Base-by-base conservation (phyloP, 2,797 vertebrate species). In the Anguilla obscura region DNA sequence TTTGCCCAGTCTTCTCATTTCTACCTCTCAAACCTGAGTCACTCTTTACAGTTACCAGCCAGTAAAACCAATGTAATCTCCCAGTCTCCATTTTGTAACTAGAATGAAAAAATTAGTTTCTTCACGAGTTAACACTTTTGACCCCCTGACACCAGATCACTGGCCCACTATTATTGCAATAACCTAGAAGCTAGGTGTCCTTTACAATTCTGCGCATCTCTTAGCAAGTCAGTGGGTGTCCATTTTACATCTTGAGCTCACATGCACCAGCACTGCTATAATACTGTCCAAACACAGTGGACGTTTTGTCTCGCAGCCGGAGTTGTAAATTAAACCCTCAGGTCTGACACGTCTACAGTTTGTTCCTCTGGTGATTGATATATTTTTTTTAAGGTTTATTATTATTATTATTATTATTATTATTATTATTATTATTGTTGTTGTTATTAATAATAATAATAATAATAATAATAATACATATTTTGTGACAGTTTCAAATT, bases 31-130 rank as follows among this genome's bases (percentile, higher is more conserved):
- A 12, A 33, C 48, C 27, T 21, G 45, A 69, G 24, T 66, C n/a
- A 48, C 40, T 16, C 40, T 87, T 83, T 87, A 50, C 74, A 87
- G 76, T 79, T 80, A 80, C 54, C 54, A 27, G 48, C 30, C 69
- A 45, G 82, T 52, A 30, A 54, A 87, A 74, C 50, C 40, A 63
- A n/a, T 36, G 30, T 66, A 33, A 9, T 36, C n/a, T 5, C 10
- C 74, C 30, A 33, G 3, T 21, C 63, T 24, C 14, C 18, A 69
- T 69, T 69, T 7, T 27, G n/a, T 24, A 69, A 69, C 63, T 69
- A 18, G 18, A 24, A n/a, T 69, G 63, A 69, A 69, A 69, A 18
- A 58, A 18, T 58, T 58, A 3, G 40, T 45, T 45, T 5, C 40
- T 71, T 71, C n/a, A 71, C 66, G 1, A 24, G n/a, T 69, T 27